Evolutionary conservation across 2,113 vertebrate genomes (phyloP).

Genomic region (Dipodomys merriami): DNA sequence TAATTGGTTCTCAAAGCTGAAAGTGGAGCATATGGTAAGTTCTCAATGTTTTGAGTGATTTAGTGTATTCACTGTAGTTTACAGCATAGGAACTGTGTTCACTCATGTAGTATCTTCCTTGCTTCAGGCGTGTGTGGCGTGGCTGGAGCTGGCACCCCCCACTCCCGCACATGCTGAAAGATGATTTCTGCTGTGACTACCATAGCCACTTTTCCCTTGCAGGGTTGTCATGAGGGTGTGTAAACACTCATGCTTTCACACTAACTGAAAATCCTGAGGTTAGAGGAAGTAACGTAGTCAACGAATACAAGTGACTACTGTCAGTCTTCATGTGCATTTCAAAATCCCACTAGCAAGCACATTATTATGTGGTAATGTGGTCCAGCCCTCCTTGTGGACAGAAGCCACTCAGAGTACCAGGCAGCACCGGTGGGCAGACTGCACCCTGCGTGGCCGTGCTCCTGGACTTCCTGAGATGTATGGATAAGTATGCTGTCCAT

Average conservation of each 20-base stretch:
- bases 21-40: background rate
- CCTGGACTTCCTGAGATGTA: background rate
- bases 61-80: background rate
- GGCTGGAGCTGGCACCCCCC: rapidly evolving
- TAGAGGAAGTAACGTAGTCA: background rate
- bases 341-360: background rate
- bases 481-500: background rate
- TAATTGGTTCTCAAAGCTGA: background rate
- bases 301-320: background rate
- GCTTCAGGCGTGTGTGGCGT: background rate
- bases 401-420: background rate
- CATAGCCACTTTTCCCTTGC: background rate
- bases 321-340: background rate
- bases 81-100: too few species aligned
- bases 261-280: background rate
- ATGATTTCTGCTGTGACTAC: rapidly evolving
- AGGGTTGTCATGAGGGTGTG: background rate
- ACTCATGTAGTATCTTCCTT: rapidly evolving
- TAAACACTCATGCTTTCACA: rapidly evolving
- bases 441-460: too few species aligned
- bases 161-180: rapidly evolving
- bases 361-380: background rate
- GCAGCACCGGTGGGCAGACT: too few species aligned
- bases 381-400: background rate
- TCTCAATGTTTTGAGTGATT: background rate